A percentile compares a stretch with the other conserved stretches of the same genome.
phyloP scores from a whole-genome alignment of 2,113 vertebrate genomes.

The Labeo rohita region DNA sequence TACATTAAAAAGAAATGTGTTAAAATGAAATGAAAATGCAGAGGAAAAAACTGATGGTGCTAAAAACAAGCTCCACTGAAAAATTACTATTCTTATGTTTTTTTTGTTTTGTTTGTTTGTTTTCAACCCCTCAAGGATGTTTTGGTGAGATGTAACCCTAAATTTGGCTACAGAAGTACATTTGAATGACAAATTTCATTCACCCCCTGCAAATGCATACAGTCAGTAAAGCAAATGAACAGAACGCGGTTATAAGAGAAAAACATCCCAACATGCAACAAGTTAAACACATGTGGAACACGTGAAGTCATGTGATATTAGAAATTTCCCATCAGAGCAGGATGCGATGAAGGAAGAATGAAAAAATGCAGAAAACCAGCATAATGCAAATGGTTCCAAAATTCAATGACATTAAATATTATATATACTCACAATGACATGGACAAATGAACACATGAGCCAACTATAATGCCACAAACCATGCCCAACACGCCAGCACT shows the following conservation, averaged over 20 bases:
- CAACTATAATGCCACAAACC: slow-evolving; percentile 71
- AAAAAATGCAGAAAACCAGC: slow-evolving; percentile 50
- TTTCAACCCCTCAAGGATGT: too few species aligned
- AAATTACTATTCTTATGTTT: background rate
- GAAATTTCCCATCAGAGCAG: slow-evolving; percentile 27
- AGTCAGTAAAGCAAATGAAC: slow-evolving; percentile 48
- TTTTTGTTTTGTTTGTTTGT: too few species aligned
- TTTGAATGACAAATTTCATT: background rate
- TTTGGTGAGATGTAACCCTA: slow-evolving; percentile 11
- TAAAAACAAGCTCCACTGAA: background rate
- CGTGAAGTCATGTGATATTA: slow-evolving; percentile 32
- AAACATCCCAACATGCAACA: slow-evolving; percentile 52
- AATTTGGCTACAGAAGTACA: background rate
- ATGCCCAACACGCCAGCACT: slow-evolving; percentile 23
- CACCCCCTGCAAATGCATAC: slow-evolving; percentile 46
- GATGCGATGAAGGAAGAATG: slow-evolving; percentile 35
- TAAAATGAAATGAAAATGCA: background rate
- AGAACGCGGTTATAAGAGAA: background rate
- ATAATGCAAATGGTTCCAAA: slow-evolving; percentile 57
- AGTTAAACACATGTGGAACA: slow-evolving; percentile 42
- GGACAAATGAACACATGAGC: slow-evolving; percentile 63
- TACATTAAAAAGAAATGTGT: background rate
- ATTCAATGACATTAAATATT: slow-evolving; percentile 35
- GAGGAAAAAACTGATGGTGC: too few species aligned
- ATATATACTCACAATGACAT: slow-evolving; percentile 51